phyloP scores from a whole-genome alignment of 2,113 vertebrate genomes.

The Zosterops japonicus region DNA sequence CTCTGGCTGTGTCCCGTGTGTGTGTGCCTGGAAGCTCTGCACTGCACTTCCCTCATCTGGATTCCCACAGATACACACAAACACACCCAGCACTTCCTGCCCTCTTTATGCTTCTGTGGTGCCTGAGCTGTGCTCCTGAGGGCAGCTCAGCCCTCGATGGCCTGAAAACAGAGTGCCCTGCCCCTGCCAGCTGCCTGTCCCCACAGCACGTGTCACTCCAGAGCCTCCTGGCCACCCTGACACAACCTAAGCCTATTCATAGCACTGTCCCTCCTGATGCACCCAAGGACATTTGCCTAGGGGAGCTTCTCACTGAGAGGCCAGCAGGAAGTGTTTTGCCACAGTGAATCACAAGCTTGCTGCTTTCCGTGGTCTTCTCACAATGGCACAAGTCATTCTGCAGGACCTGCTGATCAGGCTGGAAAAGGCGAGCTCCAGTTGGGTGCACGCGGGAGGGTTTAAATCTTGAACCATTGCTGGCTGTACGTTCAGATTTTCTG shows the following conservation, averaged over 20 bases:
- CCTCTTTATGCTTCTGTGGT: rapidly evolving
- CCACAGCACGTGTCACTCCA: not conserved
- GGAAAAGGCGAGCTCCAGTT: not conserved
- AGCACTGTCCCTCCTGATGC: not conserved
- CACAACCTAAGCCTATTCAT: not conserved
- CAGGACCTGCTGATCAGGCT: not conserved
- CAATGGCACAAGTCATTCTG: not conserved
- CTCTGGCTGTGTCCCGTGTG: not conserved
- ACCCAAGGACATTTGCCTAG: not conserved
- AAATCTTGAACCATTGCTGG: not conserved
- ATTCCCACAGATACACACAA: not conserved
- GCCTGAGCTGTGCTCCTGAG: not conserved
- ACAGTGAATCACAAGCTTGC: not conserved
- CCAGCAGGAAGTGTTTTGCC: not conserved
- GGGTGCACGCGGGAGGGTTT: not conserved
- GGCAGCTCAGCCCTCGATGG: not conserved
- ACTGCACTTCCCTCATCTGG: not conserved
- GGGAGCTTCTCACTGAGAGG: not conserved
- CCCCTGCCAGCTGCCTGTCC: not conserved
- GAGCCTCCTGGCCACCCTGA: not conserved
- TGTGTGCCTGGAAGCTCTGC: not conserved
- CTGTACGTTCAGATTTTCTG: not conserved
- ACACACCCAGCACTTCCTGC: not conserved
- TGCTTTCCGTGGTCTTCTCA: not conserved
- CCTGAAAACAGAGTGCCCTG: not conserved